Evolutionary conservation across 2,888 invertebrate species (phyloP).

Genomic region (Drosophila buzzatii): DNA sequence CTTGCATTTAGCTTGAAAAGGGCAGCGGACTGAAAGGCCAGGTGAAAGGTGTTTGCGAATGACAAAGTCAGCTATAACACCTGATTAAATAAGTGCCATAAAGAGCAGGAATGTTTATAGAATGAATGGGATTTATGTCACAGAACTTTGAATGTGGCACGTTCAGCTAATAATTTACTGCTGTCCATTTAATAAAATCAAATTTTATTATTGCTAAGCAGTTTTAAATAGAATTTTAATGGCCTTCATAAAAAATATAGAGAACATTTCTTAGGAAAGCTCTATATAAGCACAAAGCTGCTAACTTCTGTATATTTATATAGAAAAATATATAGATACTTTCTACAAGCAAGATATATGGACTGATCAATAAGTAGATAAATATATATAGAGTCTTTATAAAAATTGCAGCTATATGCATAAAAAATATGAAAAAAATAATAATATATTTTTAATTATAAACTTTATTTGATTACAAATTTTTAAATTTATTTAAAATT

Average conservation of each 20-base stretch:
- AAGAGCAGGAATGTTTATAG: background rate
- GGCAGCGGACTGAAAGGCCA: background rate
- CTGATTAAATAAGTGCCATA: slow-evolving; percentile 1
- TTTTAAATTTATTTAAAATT: no score
- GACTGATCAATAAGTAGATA: background rate
- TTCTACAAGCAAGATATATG: background rate
- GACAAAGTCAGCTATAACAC: slow-evolving; percentile 2
- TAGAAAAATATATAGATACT: background rate
- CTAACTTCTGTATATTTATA: background rate
- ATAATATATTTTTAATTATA: no score
- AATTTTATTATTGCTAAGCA: background rate
- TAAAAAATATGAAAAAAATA: no score
- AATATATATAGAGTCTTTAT: background rate
- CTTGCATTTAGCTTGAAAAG: background rate
- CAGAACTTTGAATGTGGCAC: background rate
- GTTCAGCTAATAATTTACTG: background rate
- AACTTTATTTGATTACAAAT: no score
- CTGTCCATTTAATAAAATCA: background rate
- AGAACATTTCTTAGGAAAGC: background rate
- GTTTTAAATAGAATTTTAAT: slow-evolving; percentile 5
- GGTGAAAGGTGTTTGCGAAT: slow-evolving; percentile 1
- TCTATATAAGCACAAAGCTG: background rate
- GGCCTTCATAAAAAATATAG: background rate
- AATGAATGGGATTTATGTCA: slow-evolving; percentile 2
- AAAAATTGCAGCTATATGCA: no score